These are phyloP conservation scores for Takifugu ocellatus DNA, from an alignment of 2,797 vertebrate genomes.

Conservation along the genomic window DNA sequence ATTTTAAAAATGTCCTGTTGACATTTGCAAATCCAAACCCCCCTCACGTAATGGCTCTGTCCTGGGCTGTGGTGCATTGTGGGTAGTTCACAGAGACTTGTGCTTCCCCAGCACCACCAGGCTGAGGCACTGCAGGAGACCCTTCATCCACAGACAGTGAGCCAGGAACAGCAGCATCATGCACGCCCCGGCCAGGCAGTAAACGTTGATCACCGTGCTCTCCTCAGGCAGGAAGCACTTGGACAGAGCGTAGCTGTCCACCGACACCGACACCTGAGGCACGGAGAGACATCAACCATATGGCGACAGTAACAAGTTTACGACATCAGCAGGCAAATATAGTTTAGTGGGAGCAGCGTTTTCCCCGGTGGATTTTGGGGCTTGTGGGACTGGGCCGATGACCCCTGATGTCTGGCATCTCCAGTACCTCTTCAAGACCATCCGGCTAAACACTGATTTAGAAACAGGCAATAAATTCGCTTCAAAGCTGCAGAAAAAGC, in stretches of 20 bases:
- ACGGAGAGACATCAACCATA: too few relatives aligned
- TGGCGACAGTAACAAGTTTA: too few relatives aligned
- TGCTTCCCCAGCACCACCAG: slow-evolving; percentile 82
- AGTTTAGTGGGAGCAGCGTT: too few relatives aligned
- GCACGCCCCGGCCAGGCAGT: slow-evolving; percentile 74
- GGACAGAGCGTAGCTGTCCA: slow-evolving; percentile 77
- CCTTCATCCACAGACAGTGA: slow-evolving; percentile 75
- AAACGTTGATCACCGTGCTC: slow-evolving; percentile 82
- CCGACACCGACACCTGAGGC: slow-evolving; percentile 82
- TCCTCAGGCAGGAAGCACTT: slow-evolving; percentile 93
- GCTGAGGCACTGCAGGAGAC: slow-evolving; percentile 75
- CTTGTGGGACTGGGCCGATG: too few relatives aligned
- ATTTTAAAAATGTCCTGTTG: slow-evolving; percentile 1
- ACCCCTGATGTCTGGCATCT: too few relatives aligned
- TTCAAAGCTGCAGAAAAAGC: too few relatives aligned
- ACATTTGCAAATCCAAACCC: slow-evolving; percentile 41
- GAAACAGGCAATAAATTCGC: too few relatives aligned
- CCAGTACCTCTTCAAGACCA: too few relatives aligned
- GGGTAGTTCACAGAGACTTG: slow-evolving; percentile 79
- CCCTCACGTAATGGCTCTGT: too few relatives aligned
- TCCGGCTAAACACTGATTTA: too few relatives aligned
- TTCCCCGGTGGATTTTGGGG: too few relatives aligned
- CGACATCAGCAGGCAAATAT: too few relatives aligned
- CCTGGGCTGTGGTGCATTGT: slow-evolving; percentile 5
- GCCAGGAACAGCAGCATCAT: slow-evolving; percentile 72